phyloP scores from a whole-genome alignment of 1,140 invertebrate genomes.

The Dolichoris vasculosae region DNA sequence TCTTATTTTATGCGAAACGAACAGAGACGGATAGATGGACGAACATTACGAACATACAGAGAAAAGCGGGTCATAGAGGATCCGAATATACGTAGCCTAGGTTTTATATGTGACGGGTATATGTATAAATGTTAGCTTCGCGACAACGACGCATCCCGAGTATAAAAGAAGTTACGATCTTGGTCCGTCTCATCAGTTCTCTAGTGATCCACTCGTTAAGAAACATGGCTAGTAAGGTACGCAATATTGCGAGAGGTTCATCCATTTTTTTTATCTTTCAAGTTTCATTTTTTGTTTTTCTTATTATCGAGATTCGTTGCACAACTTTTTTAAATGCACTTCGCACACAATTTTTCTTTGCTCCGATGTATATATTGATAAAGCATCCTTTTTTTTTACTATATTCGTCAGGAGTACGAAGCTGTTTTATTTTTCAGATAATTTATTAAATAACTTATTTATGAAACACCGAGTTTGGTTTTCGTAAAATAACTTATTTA shows the following conservation, averaged over 20 bases:
- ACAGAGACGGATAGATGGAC: conserved; percentile 53
- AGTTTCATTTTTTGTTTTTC: not conserved
- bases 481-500: too few species aligned
- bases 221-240: conserved; percentile 72
- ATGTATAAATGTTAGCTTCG: not conserved
- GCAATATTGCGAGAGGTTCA: not conserved
- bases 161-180: conserved; percentile 72
- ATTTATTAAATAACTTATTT: too few species aligned
- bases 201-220: conserved; percentile 61
- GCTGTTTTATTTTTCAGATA: too few species aligned
- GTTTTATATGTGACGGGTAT: not conserved
- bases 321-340: not conserved
- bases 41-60: too few species aligned
- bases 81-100: not conserved
- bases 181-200: conserved; percentile 70
- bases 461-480: too few species aligned
- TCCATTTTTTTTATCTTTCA: not conserved
- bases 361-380: not conserved
- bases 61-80: not conserved
- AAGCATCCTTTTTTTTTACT: too few species aligned
- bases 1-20: not conserved
- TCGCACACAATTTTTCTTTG: not conserved
- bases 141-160: conserved; percentile 59
- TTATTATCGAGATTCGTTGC: not conserved
- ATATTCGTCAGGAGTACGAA: too few species aligned